phyloP scores from a whole-genome alignment of 1,140 invertebrate species.

The Phthorimaea operculella region DNA sequence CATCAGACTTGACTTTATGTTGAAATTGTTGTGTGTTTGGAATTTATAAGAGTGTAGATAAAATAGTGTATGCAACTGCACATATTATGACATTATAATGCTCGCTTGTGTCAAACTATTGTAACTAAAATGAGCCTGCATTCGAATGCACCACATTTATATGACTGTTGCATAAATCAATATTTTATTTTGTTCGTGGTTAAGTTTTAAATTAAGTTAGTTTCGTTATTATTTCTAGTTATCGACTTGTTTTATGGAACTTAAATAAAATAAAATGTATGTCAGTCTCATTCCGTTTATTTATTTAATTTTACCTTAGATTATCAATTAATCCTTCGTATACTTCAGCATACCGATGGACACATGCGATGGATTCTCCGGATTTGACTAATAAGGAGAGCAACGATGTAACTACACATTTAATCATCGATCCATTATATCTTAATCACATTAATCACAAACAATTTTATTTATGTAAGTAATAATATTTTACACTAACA shows the following conservation, averaged over 20 bases:
- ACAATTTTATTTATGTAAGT: not conserved
- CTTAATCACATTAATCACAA: not conserved
- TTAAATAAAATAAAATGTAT: conserved; percentile 24
- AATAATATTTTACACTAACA: not conserved
- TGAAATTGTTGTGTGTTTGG: too few relatives aligned
- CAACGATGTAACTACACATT: not conserved
- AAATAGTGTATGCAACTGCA: too few relatives aligned
- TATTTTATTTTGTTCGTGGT: too few relatives aligned
- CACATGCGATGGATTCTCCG: conserved; percentile 8
- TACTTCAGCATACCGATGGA: conserved; percentile 39
- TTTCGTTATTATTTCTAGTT: too few relatives aligned
- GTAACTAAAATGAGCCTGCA: too few relatives aligned
- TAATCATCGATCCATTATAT: not conserved
- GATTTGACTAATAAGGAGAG: not conserved
- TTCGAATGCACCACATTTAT: too few relatives aligned
- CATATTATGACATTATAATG: too few relatives aligned
- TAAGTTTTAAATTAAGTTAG: too few relatives aligned
- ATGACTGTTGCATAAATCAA: too few relatives aligned
- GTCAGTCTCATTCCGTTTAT: conserved; percentile 55
- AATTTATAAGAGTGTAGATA: too few relatives aligned
- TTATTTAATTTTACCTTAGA: conserved; percentile 28
- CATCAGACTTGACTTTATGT: too few relatives aligned
- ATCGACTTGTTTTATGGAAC: not conserved
- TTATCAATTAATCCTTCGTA: conserved; percentile 19
- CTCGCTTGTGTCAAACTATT: too few relatives aligned